Base-by-base conservation (phyloP, 2,888 invertebrate species). In the Atherix ibis region DNA sequence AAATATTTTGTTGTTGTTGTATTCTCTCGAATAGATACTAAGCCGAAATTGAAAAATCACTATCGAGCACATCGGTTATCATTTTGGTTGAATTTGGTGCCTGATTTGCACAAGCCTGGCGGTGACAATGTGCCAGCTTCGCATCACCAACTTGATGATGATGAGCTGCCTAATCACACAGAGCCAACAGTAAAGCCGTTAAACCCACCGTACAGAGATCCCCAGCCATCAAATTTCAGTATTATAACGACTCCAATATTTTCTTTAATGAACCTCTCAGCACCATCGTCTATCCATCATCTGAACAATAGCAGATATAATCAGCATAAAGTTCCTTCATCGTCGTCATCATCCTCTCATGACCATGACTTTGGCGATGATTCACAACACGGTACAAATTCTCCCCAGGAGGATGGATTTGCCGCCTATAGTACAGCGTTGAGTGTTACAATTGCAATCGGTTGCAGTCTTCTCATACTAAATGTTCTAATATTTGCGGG, bases 401-500 rank as follows among this genome's bases (percentile, higher is more conserved):
- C 68, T 30, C 63, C 67, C n/a, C 75, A 76, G n/a, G 85, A 84
- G 53, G 84, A 84, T 44, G 85, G 85, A 2, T 88, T 87, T 48
- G 84, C 87, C 1, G 83, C 85, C 1, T 89, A 89, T 50, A 85
- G 85, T 1, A 88, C 89, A 4, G 89, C 89, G 2, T 63, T 91
- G 10, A 87, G 87, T 57, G 87, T 89, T 1, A 91, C 89, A 13
- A 88, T 94, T 46, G 92, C 91, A 31, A 89, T 94, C 43, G 94
- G 94, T 25, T 89, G 91, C 53, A 88, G 88, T 4, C 63, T 94
- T 38, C 68, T 94, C 15, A 87, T 92, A 48, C 65, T 94, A 4
- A 94, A 94, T 54, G 84, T 92, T 29, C 65, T 92, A 18, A 88
- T 94, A 51, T 92, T 92, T 53, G 91, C 91, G 34, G 91, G 88